Base-by-base conservation (phyloP, 2,113 vertebrate species). In the Larimichthys polyactis region DNA sequence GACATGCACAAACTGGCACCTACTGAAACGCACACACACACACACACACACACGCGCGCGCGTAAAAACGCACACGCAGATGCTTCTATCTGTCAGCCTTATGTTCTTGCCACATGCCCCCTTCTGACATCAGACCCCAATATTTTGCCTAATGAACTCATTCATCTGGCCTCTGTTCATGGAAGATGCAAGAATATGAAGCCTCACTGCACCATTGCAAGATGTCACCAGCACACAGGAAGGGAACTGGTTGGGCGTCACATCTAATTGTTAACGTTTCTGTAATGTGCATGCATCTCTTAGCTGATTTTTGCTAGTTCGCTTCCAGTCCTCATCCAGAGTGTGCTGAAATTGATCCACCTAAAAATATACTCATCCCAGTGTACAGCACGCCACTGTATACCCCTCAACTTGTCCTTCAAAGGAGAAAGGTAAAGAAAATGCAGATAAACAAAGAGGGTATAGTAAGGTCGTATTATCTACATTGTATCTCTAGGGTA, bases 401-500 rank as follows among this genome's bases (percentile, higher is more conserved):
- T 11, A 48, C 24, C 43, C 14, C 15, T 54, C 2, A 46, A 17
- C 24, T 17, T 7, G 3, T 58, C 43, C 44, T 66, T 54, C 27
- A 51, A 62, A 46, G 24, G 58, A 58, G 17, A 74, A 78, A 75
- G 24, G n/a, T 43, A 66, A 75, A 5, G 62, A 48, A 72, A 74
- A 78, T 44, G 24, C 19, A 54, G 69, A 75, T 44, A 70, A 80
- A 84, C 49, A 80, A 57, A 81, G 52, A n/a, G 14, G 48, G 27
- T 40, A 51, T 22, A 17, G 40, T 40, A 22, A 46, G 58, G 71
- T 83, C 75, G 76, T 58, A 75, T 75, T 87, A 67, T 73, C 67
- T 76, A 77, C 69, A 82, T 79, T 75, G 75, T 83, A 66, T 88
- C 59, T 66, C 86, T 36, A 36, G 78, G 79, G 78, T 74, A 78